Evolutionary conservation across 2,113 vertebrate species (phyloP).

Genomic region (Picathartes gymnocephalus): DNA sequence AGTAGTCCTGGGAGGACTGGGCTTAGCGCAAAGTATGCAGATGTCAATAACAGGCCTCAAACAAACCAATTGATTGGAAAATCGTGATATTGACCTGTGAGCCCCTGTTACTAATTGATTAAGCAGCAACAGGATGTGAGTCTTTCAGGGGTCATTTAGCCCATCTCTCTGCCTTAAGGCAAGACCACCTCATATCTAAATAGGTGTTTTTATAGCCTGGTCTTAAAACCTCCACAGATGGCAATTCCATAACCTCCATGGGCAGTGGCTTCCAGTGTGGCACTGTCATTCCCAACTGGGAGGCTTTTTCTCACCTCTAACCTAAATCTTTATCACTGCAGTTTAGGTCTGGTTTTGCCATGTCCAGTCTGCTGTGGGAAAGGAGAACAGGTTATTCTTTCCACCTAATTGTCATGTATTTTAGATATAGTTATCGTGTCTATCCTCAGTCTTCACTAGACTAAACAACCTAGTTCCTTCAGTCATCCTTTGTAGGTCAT

Average conservation of each 20-base stretch:
- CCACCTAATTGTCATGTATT: not conserved
- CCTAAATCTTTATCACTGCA: not conserved
- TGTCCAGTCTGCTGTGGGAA: not conserved
- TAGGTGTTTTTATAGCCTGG: not conserved
- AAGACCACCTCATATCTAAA: not conserved
- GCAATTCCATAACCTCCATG: not conserved
- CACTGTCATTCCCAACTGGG: not conserved
- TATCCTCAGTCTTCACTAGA: constrained; percentile 40
- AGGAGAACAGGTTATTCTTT: constrained; percentile 22
- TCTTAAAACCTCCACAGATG: not conserved
- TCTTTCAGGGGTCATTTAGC: not conserved
- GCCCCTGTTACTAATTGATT: not conserved
- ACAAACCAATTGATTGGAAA: not conserved
- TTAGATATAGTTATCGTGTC: not conserved
- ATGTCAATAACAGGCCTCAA: not conserved
- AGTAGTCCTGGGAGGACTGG: not conserved
- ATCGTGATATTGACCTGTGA: not conserved
- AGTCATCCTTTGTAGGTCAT: constrained; percentile 68
- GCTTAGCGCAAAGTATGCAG: not conserved
- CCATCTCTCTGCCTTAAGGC: not conserved
- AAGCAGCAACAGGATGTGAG: not conserved
- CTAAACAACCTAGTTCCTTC: constrained; percentile 68
- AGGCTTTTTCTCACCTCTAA: not conserved
- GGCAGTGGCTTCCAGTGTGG: not conserved
- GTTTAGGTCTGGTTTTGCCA: not conserved